Evolutionary conservation across 1,140 invertebrate genomes (phyloP).

Genomic region (Maniola jurtina): DNA sequence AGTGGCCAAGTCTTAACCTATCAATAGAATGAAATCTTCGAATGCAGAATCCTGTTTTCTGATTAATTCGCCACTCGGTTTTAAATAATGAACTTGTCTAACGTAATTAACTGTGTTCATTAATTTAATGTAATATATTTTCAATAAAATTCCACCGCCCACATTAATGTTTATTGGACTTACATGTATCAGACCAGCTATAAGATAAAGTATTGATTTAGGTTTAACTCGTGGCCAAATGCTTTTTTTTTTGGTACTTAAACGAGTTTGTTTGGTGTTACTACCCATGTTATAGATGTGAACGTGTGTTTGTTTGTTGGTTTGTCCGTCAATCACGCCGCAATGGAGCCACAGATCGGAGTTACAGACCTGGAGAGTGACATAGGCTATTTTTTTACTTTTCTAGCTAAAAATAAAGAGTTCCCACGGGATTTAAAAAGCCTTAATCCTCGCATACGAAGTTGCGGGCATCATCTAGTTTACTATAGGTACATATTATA

Average conservation of each 20-base stretch:
- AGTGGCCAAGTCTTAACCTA: conserved; percentile 10
- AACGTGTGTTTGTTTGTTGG: no score
- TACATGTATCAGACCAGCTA: conserved; percentile 12
- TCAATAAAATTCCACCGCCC: conserved; percentile 22
- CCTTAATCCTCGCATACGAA: no score
- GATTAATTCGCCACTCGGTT: conserved; percentile 17
- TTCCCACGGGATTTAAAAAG: no score
- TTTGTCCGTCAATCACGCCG: no score
- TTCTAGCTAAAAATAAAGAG: no score
- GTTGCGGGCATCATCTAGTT: no score
- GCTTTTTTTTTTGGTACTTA: not conserved
- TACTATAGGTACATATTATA: no score
- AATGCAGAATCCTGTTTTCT: conserved; percentile 15
- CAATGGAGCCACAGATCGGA: no score
- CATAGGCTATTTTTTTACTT: no score
- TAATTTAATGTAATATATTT: conserved; percentile 26
- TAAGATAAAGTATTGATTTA: conserved; percentile 18
- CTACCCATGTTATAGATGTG: no score
- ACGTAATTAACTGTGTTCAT: conserved; percentile 19
- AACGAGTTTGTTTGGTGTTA: not conserved
- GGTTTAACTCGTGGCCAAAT: not conserved
- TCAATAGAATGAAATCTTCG: conserved; percentile 17
- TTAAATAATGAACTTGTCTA: conserved; percentile 19
- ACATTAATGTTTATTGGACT: conserved; percentile 15
- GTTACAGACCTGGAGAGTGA: no score